These are phyloP conservation scores for Adelognathus sp. DNA, from an alignment of 2,888 invertebrate genomes.

Conservation along the genomic window DNA sequence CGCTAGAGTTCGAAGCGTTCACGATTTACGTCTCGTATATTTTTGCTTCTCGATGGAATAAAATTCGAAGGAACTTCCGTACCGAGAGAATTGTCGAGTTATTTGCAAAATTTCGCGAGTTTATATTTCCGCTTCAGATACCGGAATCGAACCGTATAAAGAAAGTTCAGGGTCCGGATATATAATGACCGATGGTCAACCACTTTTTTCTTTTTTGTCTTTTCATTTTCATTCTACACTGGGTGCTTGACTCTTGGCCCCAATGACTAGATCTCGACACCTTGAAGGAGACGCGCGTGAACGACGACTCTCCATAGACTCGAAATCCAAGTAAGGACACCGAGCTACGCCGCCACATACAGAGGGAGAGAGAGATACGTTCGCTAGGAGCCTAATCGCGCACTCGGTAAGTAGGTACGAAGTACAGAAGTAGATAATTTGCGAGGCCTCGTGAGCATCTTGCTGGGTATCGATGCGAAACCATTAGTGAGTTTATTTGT, in stretches of 20 bases:
- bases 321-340: constrained; percentile 53
- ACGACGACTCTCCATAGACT: constrained; percentile 14
- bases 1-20: not conserved
- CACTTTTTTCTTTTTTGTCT: not conserved
- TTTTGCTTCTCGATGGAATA: not conserved
- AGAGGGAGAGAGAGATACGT: no score
- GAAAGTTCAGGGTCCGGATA: constrained; percentile 14
- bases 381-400: constrained; percentile 34
- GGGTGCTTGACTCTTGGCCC: constrained; percentile 48
- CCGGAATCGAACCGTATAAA: not conserved
- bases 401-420: constrained; percentile 28
- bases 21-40: not conserved
- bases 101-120: not conserved
- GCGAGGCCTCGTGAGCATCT: not conserved
- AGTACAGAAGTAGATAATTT: not conserved
- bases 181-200: constrained; percentile 15
- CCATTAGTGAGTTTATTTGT: not conserved
- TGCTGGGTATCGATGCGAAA: not conserved
- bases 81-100: not conserved
- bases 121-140: not conserved
- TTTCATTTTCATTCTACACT: not conserved
- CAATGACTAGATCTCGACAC: constrained; percentile 49
- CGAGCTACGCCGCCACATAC: not conserved
- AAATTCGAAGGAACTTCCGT: no score
- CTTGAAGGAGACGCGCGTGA: constrained; percentile 35